Evolutionary conservation across 2,113 vertebrate species (phyloP), one percentile per base, ranked within the genome.

Genomic region (Malurus alboscapulatus): DNA sequence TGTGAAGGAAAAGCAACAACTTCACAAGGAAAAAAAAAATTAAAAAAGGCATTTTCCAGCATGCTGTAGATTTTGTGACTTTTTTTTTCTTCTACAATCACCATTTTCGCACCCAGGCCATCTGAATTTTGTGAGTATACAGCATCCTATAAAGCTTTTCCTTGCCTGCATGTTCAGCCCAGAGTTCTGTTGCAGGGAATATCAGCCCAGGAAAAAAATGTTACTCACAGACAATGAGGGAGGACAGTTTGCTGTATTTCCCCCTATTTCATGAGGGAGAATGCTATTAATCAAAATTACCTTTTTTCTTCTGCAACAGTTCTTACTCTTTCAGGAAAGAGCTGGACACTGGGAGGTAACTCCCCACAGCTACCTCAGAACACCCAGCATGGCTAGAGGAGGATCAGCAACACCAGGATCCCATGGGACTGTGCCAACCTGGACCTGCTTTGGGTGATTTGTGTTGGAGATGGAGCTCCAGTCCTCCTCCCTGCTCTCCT

Each of bases 331-430:
- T 22, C 42, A 17, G 9, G 26, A 77, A 63, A 27, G 67, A 58
- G 30, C 4, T 11, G 14, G 24, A 10, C 36, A 17, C 4, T 6
- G 21, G 12, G 18, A 61, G 4, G n/a, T 12, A 50, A 1, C 14
- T 22, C 24, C 21, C 4, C 7, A 20, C n/a, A 84, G 42, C n/a
- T 6, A 66, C 12, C 59, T 30, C 59, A 73, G 47, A 92, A 51
- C 19, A 65, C 4, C 3, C 67, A 79, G 34, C 15, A 22, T 10
- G 6, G 48, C 32, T 42, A 20, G 13, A 76, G 26, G 10, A 14
- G 44, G 7, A 63, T n/a, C 67, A 67, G 42, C 42, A 57, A 36
- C 5, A 2, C 58, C 32, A 51, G 29, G 29, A 10, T 48, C n/a
- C 69, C n/a, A 51, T 0, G 5, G 34, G 20, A 71, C 32, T 12